Evolutionary conservation across 2,797 vertebrate genomes (phyloP), one percentile per base, ranked within the genome.

Genomic region (Sarcoramphus papa): DNA sequence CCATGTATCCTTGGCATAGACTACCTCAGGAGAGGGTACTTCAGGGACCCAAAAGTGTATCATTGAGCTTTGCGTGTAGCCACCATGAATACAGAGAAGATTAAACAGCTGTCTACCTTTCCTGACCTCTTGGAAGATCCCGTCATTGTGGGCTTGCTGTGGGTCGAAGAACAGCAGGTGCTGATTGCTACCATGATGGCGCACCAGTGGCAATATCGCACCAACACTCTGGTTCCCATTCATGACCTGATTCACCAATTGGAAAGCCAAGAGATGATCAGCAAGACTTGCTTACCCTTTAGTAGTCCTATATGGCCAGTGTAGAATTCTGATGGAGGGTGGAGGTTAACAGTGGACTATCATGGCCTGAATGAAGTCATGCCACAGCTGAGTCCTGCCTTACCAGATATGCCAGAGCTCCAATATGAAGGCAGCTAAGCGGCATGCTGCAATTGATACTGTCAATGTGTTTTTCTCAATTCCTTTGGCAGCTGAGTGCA

Each of bases 321-420:
- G 7, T 19, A 65, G 37, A 45, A 56, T 3, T 65, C 28, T 65
- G 40, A 45, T 79, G 40, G 10, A 48, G 2, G 8, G 14, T 12
- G 23, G 35, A 81, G 48, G 16, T 62, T 82, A 47, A 47, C 1
- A 2, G 12, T 6, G 17, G 30, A 41, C 22, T 51, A 9, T 10
- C 3, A 5, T 10, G 25, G 16, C 19, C 37, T 17, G 25, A 47
- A 37, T 2, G 9, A 83, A 41, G 14, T 18, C 43, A 27, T 33
- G 16, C n/a, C 5, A 19, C 5, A 3, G 6, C 7, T 64, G 15
- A 35, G 11, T 54, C n/a, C 6, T 47, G 9, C 2, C 9, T 2
- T 63, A 33, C 6, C 27, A 59, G 40, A 31, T 17, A 6, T 35
- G 7, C 31, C 53, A 37, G 37, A 57, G 7, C 24, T 75, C 17